Evolutionary conservation across 2,113 vertebrate genomes (phyloP).

Genomic region (Bothrops jararaca): DNA sequence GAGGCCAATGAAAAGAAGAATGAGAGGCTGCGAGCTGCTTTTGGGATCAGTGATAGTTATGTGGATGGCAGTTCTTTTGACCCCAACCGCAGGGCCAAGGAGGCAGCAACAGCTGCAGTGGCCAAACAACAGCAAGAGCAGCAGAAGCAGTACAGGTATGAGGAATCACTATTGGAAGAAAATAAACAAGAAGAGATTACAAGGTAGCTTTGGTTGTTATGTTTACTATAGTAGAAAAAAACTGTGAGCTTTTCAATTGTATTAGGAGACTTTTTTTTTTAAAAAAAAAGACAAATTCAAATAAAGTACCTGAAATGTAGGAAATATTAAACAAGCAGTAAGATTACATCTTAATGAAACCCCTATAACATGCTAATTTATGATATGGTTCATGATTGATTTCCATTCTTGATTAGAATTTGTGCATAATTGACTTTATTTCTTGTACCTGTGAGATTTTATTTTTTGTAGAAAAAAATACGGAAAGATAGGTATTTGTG

Average conservation of each 20-base stretch:
- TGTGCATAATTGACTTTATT: neutral
- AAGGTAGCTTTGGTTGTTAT: neutral
- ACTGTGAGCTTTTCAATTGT: neutral
- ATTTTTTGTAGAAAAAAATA: neutral
- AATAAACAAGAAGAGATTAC: neutral
- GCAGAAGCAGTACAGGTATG: conserved; percentile 74
- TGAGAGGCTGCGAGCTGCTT: conserved; percentile 83
- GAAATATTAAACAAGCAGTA: neutral
- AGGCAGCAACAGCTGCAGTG: conserved; percentile 67
- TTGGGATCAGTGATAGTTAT: conserved; percentile 85
- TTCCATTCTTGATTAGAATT: neutral
- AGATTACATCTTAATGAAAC: neutral
- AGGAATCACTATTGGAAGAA: neutral
- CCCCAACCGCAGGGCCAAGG: conserved; percentile 82
- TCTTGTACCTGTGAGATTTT: neutral
- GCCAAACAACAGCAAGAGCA: conserved; percentile 71
- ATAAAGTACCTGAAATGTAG: neutral
- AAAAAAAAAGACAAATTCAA: neutral
- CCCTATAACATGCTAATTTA: neutral
- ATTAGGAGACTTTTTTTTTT: neutral
- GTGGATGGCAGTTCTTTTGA: conserved; percentile 91
- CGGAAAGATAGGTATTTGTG: neutral
- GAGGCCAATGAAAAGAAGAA: conserved; percentile 92
- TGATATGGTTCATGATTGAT: neutral
- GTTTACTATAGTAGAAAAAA: neutral